Percentiles rank a stretch among this genome's conserved stretches.
phyloP scores from a whole-genome alignment of 2,113 vertebrate genomes.

The Alces alces region DNA sequence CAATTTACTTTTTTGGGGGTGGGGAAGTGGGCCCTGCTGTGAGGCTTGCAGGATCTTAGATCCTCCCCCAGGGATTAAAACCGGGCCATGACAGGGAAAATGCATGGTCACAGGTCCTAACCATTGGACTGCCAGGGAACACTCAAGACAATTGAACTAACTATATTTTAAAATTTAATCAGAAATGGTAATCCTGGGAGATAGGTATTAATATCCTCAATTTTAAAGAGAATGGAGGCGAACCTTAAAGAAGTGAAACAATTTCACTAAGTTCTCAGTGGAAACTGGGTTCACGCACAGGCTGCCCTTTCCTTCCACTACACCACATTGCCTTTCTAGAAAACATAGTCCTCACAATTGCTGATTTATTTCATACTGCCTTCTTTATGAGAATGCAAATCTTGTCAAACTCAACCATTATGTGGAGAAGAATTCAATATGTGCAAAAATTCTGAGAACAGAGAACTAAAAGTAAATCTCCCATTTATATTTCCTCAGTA shows the following conservation, averaged over 20 bases:
- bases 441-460: background rate
- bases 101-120: background rate
- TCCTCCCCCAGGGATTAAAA: background rate
- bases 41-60: background rate
- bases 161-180: background rate
- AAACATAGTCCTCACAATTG: background rate
- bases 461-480: background rate
- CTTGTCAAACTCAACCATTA: background rate
- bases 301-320: background rate
- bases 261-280: background rate
- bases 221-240: background rate
- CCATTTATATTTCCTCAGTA: background rate
- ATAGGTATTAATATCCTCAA: background rate
- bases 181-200: background rate
- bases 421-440: background rate
- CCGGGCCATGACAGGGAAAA: background rate
- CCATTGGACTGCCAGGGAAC: background rate
- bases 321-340: background rate
- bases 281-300: background rate
- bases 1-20: background rate
- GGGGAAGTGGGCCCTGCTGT: background rate
- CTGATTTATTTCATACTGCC: background rate
- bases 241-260: background rate
- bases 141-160: background rate
- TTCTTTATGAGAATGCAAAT: background rate